Conservation (phyloP, 1,140 invertebrate genomes). For the Parasteatoda tepidariorum region DNA sequence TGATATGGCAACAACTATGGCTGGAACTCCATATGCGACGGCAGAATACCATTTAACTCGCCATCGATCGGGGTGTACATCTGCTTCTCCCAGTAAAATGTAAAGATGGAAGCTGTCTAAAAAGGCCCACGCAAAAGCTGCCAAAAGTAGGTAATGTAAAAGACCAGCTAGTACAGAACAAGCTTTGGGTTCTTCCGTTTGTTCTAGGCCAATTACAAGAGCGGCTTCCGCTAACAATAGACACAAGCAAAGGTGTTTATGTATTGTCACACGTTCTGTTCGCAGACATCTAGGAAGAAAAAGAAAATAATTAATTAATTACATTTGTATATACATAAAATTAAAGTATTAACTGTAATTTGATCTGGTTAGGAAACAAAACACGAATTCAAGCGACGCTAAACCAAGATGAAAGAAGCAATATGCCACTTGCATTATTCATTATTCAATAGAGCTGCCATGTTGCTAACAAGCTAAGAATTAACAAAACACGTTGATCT, state of each 20-base stretch:
- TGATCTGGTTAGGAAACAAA: too few relatives aligned
- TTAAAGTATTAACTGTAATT: too few relatives aligned
- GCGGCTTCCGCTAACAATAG: slow-evolving; percentile 91
- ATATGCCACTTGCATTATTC: too few relatives aligned
- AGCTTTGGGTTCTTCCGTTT: slow-evolving; percentile 85
- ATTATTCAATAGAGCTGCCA: too few relatives aligned
- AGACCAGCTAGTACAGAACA: slow-evolving; percentile 92
- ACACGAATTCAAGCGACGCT: too few relatives aligned
- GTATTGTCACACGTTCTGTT: slow-evolving; percentile 66
- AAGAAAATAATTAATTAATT: neutral
- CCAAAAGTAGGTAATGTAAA: slow-evolving; percentile 94
- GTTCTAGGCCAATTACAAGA: slow-evolving; percentile 90
- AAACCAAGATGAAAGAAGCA: too few relatives aligned
- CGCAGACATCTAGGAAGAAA: slow-evolving; percentile 25
- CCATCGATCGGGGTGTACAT: slow-evolving; percentile 79
- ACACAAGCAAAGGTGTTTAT: slow-evolving; percentile 74
- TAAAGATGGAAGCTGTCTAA: slow-evolving; percentile 90
- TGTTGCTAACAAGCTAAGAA: too few relatives aligned
- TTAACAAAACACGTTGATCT: too few relatives aligned
- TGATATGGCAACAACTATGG: slow-evolving; percentile 81
- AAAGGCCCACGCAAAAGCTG: slow-evolving; percentile 87
- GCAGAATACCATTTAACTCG: slow-evolving; percentile 79
- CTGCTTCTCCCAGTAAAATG: slow-evolving; percentile 92
- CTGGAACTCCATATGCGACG: slow-evolving; percentile 84
- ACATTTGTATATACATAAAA: too few relatives aligned